Evolutionary conservation across 1,140 invertebrate genomes (phyloP), one percentile per base, ranked within the genome.

Genomic region (Euschistus heros): DNA sequence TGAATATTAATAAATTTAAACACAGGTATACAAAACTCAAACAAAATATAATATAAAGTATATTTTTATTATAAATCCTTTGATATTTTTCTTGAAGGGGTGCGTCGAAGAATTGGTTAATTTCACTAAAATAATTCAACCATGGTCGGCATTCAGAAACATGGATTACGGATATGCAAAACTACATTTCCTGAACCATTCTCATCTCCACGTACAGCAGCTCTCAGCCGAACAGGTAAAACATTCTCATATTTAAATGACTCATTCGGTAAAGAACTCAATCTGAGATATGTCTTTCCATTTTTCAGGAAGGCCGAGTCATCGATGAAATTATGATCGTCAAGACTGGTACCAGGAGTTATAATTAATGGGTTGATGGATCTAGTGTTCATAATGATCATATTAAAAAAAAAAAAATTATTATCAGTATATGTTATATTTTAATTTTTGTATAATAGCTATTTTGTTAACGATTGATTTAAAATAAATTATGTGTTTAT

Each of bases 111-210:
- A 73, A 26, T 76, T 78, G 54, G 81, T 82, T 68, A 70, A 71
- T 3, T 86, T 86, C 69, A 66, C 73, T 6, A 66, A 72, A 15
- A 69, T 76, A 55, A 71, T 78, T n/a, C 81, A 82, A 8, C 65
- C 74, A 7, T 95, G 90, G 91, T 91, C 88, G 17, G 92, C 92
- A 2, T 92, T 88, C 74, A 81, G 87, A 17, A 88, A 83, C 65
- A 80, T 82, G 57, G 94, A 98, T 77, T 99, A 98, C 78, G 95
- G 96, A 14, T 99, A 94, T 75, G 90, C 92, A 0, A 78, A 91
- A 65, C 77, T 98, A 75, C 84, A 81, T 68, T 86, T 86, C 0
- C 78, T 82, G 69, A 97, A 98, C 75, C 75, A 72, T 26, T 91
- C 93, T 18, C 94, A 98, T 78, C 71, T 98, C 5, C 84, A 92